Evolutionary conservation across 2,888 invertebrate species (phyloP).

Genomic region (Pherbina coryleti): DNA sequence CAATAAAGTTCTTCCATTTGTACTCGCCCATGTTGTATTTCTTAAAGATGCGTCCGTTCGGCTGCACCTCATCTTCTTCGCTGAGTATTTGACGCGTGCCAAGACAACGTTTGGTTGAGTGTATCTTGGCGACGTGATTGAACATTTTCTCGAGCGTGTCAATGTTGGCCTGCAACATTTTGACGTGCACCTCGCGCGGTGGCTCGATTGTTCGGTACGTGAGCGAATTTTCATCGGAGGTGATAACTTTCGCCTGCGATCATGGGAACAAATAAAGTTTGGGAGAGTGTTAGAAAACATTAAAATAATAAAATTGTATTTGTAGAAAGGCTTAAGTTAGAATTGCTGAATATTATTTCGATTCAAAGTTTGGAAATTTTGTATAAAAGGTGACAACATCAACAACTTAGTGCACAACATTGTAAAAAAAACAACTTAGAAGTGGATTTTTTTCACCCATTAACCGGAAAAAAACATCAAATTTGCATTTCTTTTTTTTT

Average conservation of each 20-base stretch:
- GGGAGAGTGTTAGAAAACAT: neutral
- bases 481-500: too few species aligned
- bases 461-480: too few species aligned
- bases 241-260: conserved; percentile 78
- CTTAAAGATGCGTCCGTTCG: conserved; percentile 94
- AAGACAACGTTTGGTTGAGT: conserved; percentile 81
- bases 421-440: neutral
- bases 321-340: too few species aligned
- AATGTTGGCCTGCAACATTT: conserved; percentile 81
- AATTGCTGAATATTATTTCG: too few species aligned
- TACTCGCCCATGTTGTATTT: conserved; percentile 97
- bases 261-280: neutral
- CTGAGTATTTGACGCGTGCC: conserved; percentile 91
- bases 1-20: conserved; percentile 86
- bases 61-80: conserved; percentile 94
- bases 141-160: conserved; percentile 88
- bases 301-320: neutral
- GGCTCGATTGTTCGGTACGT: conserved; percentile 81
- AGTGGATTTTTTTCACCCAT: neutral
- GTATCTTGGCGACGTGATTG: conserved; percentile 80
- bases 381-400: neutral
- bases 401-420: neutral
- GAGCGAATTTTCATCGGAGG: conserved; percentile 75
- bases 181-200: conserved; percentile 79
- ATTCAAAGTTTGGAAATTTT: neutral